Percentiles rank a stretch among this genome's conserved stretches.
phyloP scores from a whole-genome alignment of 2,113 vertebrate species.

The Actinemys pallida region DNA sequence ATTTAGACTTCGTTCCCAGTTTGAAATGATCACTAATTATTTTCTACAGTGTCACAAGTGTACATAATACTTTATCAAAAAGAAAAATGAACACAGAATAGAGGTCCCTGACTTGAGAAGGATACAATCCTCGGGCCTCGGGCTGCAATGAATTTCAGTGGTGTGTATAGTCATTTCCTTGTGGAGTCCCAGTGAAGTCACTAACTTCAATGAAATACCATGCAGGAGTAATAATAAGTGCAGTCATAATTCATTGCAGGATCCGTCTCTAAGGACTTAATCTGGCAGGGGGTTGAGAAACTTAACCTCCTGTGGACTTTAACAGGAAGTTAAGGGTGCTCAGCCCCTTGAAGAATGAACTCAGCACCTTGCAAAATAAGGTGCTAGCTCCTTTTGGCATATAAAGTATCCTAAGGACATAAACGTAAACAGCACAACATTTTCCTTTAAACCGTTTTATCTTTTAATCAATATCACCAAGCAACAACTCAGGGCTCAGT shows the following conservation, averaged over 20 bases:
- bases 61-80: background rate
- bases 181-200: background rate
- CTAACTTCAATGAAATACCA: background rate
- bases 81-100: conserved; percentile 32
- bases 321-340: background rate
- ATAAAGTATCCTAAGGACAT: background rate
- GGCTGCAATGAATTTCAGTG: background rate
- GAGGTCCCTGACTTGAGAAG: background rate
- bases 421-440: background rate
- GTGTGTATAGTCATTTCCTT: background rate
- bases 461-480: background rate
- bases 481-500: background rate
- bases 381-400: background rate
- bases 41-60: conserved; percentile 33
- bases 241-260: background rate
- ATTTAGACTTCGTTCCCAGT: conserved; percentile 40
- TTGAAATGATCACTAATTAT: conserved; percentile 42
- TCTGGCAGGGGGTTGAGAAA: background rate
- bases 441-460: conserved; percentile 21
- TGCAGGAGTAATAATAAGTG: background rate
- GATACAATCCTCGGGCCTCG: background rate
- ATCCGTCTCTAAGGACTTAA: background rate
- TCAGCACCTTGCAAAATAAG: background rate
- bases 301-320: background rate
- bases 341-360: background rate